Conservation (phyloP, 2,888 invertebrate species). For the Rhopalosiphum nymphaeae region DNA sequence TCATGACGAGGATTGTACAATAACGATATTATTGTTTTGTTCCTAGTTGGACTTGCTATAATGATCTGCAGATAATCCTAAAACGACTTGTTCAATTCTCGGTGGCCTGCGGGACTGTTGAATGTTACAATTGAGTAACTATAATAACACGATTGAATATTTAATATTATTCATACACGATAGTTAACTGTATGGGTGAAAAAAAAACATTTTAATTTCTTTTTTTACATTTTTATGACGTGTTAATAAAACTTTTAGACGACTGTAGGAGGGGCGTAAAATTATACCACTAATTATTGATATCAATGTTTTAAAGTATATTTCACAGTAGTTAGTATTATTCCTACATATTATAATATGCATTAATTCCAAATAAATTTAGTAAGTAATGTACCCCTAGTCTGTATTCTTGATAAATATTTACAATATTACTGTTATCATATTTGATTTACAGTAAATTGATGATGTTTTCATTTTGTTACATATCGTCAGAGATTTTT, state of each 20-base stretch:
- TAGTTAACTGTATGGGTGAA: background rate
- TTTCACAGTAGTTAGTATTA: background rate
- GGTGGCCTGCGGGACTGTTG: background rate
- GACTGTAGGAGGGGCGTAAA: background rate
- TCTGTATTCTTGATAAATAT: background rate
- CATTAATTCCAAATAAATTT: background rate
- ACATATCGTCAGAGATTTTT: background rate
- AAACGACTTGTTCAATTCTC: background rate
- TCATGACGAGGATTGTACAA: background rate
- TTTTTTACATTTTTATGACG: background rate
- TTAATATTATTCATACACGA: background rate
- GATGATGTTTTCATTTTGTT: background rate
- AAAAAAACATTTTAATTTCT: background rate
- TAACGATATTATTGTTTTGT: background rate
- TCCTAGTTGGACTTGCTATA: background rate
- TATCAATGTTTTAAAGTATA: background rate
- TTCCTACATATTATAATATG: background rate
- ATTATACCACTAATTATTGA: background rate
- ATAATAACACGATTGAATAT: background rate
- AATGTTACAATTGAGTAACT: slow-evolving; percentile 1
- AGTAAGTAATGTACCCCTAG: background rate
- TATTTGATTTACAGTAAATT: background rate
- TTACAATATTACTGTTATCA: background rate
- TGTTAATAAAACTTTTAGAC: background rate
- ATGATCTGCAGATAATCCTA: background rate